Percentiles rank a stretch among this genome's conserved stretches.
Evolutionary conservation across 2,113 vertebrate genomes (phyloP).

Genomic region (Tympanuchus pallidicinctus): DNA sequence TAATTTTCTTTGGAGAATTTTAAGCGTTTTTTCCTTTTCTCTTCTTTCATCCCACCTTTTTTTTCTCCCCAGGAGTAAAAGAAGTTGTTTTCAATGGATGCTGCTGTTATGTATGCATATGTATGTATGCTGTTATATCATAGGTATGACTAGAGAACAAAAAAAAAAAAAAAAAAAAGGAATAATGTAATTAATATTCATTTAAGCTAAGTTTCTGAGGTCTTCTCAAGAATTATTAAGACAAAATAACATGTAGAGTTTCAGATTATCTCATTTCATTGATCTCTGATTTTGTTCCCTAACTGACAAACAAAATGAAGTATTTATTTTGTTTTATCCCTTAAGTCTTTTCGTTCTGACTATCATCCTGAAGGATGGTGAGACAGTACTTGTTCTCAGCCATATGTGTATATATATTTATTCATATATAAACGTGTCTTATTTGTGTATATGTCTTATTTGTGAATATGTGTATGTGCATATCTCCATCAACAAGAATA

Average conservation of each 20-base stretch:
- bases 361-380: not conserved
- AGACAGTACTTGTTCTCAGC: not conserved
- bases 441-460: not conserved
- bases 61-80: not conserved
- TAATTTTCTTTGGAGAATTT: not conserved
- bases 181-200: not conserved
- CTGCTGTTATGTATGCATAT: not conserved
- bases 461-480: not conserved
- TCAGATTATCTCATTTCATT: accelerated
- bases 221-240: not conserved
- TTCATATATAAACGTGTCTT: not conserved
- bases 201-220: not conserved
- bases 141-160: not conserved
- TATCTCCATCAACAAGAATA: not conserved
- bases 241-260: not conserved
- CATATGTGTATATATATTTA: not conserved
- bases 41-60: not conserved
- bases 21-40: not conserved
- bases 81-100: not conserved
- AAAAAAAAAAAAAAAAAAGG: not conserved
- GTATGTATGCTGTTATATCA: not conserved
- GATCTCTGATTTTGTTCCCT: not conserved
- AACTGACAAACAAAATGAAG: accelerated
- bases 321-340: not conserved
- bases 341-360: not conserved